phyloP scores from a whole-genome alignment of 2,888 invertebrate genomes.

The Pseudococcus jackbeardsleyi region DNA sequence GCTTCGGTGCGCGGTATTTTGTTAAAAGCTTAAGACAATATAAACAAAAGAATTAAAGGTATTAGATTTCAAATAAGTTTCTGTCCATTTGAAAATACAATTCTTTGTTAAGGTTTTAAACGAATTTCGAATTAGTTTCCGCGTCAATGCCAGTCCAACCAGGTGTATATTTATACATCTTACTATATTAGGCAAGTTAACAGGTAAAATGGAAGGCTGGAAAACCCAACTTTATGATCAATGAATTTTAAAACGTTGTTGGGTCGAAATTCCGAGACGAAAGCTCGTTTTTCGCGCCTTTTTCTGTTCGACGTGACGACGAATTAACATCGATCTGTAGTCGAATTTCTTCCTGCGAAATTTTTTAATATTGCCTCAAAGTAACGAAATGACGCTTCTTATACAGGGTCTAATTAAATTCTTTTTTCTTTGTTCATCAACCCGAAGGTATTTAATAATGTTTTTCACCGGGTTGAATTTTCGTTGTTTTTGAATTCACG shows the following conservation, averaged over 20 bases:
- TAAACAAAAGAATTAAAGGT: slow-evolving; percentile 48
- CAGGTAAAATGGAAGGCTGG: not conserved
- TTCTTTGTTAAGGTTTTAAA: slow-evolving; percentile 23
- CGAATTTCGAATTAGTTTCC: slow-evolving; percentile 37
- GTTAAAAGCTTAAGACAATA: slow-evolving; percentile 45
- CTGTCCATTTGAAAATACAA: slow-evolving; percentile 23
- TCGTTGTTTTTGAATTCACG: not conserved
- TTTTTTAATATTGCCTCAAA: not conserved
- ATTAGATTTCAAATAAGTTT: slow-evolving; percentile 43
- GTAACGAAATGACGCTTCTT: slow-evolving; percentile 17
- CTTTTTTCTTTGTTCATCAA: slow-evolving; percentile 13
- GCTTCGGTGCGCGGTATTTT: not conserved
- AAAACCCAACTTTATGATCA: not conserved
- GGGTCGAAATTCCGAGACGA: not conserved
- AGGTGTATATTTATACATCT: slow-evolving; percentile 15
- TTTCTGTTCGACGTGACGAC: not conserved
- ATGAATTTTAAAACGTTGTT: not conserved
- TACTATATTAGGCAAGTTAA: not conserved
- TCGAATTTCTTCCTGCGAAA: slow-evolving; percentile 16
- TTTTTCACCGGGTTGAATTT: not conserved
- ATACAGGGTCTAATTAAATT: slow-evolving; percentile 11
- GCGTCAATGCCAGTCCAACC: not conserved
- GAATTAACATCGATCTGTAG: slow-evolving; percentile 20
- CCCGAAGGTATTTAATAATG: not conserved
- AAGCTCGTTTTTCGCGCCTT: not conserved